Conservation (phyloP, 2,113 vertebrate genomes). For the Phylloscopus trochilus region DNA sequence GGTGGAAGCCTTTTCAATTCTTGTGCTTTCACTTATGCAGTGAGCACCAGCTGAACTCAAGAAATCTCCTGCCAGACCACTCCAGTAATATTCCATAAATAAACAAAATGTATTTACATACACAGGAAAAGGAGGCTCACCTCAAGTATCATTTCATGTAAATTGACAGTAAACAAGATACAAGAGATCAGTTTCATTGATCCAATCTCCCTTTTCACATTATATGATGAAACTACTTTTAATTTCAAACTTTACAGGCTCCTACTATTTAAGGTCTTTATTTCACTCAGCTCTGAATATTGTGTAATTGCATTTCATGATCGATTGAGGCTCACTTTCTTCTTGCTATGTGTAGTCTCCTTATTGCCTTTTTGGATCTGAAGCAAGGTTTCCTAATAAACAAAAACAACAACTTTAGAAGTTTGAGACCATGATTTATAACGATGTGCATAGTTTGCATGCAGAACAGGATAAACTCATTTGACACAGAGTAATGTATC, state of each 20-base stretch:
- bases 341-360: background rate
- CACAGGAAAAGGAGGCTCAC: background rate
- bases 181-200: background rate
- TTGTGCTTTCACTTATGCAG: background rate
- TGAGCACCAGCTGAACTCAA: background rate
- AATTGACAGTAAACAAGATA: background rate
- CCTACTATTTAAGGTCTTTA: constrained; percentile 50
- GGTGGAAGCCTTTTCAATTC: background rate
- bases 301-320: constrained; percentile 57
- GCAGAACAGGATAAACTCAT: background rate
- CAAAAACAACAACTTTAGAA: constrained; percentile 40
- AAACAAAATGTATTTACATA: background rate
- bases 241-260: constrained; percentile 45
- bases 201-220: background rate
- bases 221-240: constrained; percentile 25
- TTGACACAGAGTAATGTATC: background rate
- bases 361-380: constrained; percentile 57
- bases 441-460: background rate
- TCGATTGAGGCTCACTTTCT: constrained; percentile 39
- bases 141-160: background rate
- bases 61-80: background rate
- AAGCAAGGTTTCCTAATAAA: constrained; percentile 54
- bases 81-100: background rate
- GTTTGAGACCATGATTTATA: constrained; percentile 31
- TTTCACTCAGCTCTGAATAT: constrained; percentile 22